These are phyloP conservation scores for Stomatorhinus walkeri DNA, from an alignment of 2,797 vertebrate species.

Conservation along the genomic window DNA sequence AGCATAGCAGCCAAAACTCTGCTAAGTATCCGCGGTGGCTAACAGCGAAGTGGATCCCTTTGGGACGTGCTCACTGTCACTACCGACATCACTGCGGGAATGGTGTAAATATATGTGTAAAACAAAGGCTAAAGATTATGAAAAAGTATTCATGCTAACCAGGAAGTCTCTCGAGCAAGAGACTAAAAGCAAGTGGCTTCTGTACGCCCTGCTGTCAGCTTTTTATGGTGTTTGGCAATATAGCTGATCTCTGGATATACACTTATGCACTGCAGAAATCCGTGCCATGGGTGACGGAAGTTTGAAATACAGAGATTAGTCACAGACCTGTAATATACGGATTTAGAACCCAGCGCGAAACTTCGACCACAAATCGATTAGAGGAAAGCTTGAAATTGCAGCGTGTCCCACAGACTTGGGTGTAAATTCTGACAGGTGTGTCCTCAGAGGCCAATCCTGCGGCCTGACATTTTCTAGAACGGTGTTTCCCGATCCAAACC, in stretches of 20 bases:
- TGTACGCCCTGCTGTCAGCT: neutral
- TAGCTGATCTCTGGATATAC: neutral
- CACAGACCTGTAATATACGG: neutral
- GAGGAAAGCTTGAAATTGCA: neutral
- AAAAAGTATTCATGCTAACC: constrained; percentile 43
- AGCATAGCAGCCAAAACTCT: constrained; percentile 35
- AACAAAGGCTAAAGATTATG: constrained; percentile 43
- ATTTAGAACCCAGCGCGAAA: neutral
- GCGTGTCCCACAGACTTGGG: neutral
- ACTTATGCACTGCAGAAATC: neutral
- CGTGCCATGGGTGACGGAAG: neutral
- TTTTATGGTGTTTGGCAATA: neutral
- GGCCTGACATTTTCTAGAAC: neutral
- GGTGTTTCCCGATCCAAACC: neutral
- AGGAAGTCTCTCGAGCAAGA: constrained; percentile 27
- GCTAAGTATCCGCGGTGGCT: constrained; percentile 38
- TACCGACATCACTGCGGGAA: constrained; percentile 24
- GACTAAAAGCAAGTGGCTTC: constrained; percentile 7
- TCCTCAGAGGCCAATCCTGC: neutral
- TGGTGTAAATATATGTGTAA: constrained; percentile 34
- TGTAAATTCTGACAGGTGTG: neutral
- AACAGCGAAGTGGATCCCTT: constrained; percentile 43
- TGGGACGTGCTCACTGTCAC: constrained; percentile 37
- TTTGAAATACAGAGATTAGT: neutral
- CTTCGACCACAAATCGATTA: neutral